Percentiles rank a stretch among this genome's conserved stretches.
Evolutionary conservation across 2,113 vertebrate genomes (phyloP).

Genomic region (Gadus macrocephalus): DNA sequence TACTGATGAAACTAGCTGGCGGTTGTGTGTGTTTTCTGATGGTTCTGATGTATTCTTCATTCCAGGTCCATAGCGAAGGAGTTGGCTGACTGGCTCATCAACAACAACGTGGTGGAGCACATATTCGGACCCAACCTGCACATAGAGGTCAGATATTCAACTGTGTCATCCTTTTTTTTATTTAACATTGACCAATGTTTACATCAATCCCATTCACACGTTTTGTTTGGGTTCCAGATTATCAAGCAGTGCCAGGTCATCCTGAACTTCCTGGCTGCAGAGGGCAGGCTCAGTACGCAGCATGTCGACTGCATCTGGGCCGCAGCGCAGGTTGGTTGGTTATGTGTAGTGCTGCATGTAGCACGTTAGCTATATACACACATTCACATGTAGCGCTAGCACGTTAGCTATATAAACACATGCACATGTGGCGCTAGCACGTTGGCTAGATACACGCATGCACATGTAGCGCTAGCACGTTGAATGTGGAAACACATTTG

Average conservation of each 20-base stretch:
- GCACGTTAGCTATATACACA: no score
- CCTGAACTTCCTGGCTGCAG: constrained; percentile 97
- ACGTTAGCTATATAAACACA: no score
- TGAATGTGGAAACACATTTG: no score
- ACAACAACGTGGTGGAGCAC: constrained; percentile 97
- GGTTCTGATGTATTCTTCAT: not conserved
- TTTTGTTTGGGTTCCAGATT: constrained; percentile 77
- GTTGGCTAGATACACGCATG: no score
- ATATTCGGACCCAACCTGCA: constrained; percentile 99
- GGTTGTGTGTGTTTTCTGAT: not conserved
- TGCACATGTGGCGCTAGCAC: no score
- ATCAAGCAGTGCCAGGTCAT: constrained; percentile 99
- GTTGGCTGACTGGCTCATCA: constrained; percentile 97
- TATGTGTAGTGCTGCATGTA: no score
- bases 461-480: no score
- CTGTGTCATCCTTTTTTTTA: not conserved
- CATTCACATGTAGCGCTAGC: no score
- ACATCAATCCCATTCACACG: no score
- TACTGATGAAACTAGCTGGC: no score
- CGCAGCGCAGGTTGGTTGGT: constrained; percentile 86
- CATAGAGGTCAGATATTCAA: constrained; percentile 86
- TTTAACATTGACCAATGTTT: not conserved
- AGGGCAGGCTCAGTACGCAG: constrained; percentile 94
- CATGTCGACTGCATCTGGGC: constrained; percentile 99
- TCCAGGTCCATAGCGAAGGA: constrained; percentile 97